phyloP scores from a whole-genome alignment of 2,113 vertebrate species.

The Electrona antarctica region DNA sequence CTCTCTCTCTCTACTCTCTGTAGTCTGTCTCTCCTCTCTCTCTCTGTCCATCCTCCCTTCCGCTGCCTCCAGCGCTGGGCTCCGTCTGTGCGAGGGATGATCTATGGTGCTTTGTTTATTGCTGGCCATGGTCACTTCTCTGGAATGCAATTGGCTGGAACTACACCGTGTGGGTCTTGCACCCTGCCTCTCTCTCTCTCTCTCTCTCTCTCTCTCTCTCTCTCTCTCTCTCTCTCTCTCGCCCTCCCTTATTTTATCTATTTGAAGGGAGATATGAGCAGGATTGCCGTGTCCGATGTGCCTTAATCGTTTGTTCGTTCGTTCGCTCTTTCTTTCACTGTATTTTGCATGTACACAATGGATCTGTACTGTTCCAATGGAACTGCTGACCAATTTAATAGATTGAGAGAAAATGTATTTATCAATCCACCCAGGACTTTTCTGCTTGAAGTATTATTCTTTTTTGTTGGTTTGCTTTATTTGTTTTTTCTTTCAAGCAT shows the following conservation, averaged over 20 bases:
- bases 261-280: slow-evolving; percentile 74
- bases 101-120: slow-evolving; percentile 83
- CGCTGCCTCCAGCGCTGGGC: slow-evolving; percentile 63
- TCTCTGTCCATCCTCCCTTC: slow-evolving; percentile 50
- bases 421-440: slow-evolving; percentile 32
- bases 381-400: slow-evolving; percentile 58
- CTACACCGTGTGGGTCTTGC: slow-evolving; percentile 83
- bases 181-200: slow-evolving; percentile 69
- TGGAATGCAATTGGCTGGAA: slow-evolving; percentile 86
- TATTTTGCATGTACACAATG: slow-evolving; percentile 68
- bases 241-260: slow-evolving; percentile 35
- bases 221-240: slow-evolving; percentile 38
- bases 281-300: slow-evolving; percentile 71
- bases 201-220: slow-evolving; percentile 37
- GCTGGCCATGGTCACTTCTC: slow-evolving; percentile 83
- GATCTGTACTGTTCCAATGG: slow-evolving; percentile 54
- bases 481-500: slow-evolving; percentile 23
- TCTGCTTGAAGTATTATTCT: slow-evolving; percentile 35
- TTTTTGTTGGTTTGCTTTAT: slow-evolving; percentile 22
- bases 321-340: slow-evolving; percentile 30
- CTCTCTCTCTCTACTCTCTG: slow-evolving; percentile 33
- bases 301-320: slow-evolving; percentile 28
- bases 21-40: slow-evolving; percentile 43
- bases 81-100: slow-evolving; percentile 75
- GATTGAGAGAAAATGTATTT: slow-evolving; percentile 51